Evolutionary conservation across 2,888 invertebrate species (phyloP).

Genomic region (Ectemnius cavifrons): DNA sequence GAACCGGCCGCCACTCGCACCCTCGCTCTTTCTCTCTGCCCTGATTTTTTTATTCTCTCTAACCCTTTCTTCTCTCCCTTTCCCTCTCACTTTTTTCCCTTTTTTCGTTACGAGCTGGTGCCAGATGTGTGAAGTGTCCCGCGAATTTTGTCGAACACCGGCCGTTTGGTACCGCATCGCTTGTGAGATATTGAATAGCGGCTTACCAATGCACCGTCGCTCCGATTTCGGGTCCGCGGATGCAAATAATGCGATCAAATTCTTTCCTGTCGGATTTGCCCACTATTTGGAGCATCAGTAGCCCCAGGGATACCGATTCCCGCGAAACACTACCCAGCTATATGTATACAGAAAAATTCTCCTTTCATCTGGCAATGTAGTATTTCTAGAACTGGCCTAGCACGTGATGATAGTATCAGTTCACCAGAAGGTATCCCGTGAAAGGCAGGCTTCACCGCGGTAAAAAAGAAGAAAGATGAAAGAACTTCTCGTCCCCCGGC

Average conservation of each 20-base stretch:
- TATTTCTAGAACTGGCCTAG: no score
- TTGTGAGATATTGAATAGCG: neutral
- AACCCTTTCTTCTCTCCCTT: conserved; percentile 25
- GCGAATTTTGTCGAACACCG: conserved; percentile 23
- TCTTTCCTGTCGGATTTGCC: neutral
- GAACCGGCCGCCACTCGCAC: no score
- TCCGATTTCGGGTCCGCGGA: no score
- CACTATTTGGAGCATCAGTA: neutral
- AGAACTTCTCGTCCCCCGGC: conserved; percentile 42
- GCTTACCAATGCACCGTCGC: no score
- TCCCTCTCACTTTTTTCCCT: conserved; percentile 11
- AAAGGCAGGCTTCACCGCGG: neutral
- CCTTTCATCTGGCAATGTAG: no score
- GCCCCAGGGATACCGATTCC: neutral
- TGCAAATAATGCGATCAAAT: no score
- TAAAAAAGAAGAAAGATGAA: conserved; percentile 16
- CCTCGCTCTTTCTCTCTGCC: conserved; percentile 15
- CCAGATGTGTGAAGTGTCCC: conserved; percentile 35
- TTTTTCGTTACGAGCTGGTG: conserved; percentile 25
- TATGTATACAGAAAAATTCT: no score
- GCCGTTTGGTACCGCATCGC: conserved; percentile 1
- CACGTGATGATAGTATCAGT: no score
- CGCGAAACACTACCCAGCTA: no score
- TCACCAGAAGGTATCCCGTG: neutral
- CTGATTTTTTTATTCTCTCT: conserved; percentile 35